These are phyloP conservation scores for Phalacrocorax brasilianus DNA, from an alignment of 2,113 vertebrate species.

Conservation along the genomic window DNA sequence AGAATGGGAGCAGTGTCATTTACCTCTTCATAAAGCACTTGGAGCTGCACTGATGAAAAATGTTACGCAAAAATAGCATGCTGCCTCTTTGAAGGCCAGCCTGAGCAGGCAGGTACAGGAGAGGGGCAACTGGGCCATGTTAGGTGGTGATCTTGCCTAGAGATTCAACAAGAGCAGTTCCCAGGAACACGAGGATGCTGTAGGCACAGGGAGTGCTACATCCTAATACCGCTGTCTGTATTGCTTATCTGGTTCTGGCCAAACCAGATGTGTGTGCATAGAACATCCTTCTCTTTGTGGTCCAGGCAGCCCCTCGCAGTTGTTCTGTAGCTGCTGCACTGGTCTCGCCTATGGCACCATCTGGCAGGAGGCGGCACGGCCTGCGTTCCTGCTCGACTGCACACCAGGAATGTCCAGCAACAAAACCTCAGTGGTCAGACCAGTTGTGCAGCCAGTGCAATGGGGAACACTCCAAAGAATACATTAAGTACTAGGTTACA, in stretches of 20 bases:
- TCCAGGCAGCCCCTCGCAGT: background rate
- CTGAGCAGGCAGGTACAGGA: background rate
- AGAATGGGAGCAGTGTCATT: background rate
- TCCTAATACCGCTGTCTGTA: background rate
- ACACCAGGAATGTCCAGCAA: background rate
- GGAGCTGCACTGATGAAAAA: background rate
- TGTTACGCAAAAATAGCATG: background rate
- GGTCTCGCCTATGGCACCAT: rapidly evolving
- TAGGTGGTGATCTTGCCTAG: background rate
- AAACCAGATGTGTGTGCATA: background rate
- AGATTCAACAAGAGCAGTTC: background rate
- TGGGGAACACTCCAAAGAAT: background rate
- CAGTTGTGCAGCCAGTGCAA: background rate
- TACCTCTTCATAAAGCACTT: background rate
- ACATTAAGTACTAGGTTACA: background rate
- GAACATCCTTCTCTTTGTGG: background rate
- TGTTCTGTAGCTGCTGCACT: background rate
- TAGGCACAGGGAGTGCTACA: background rate
- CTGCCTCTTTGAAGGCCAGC: background rate
- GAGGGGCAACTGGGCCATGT: background rate
- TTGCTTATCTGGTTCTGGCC: background rate
- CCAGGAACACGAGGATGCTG: background rate
- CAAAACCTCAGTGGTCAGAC: background rate
- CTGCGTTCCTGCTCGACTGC: background rate
- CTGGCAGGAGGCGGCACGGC: background rate